phyloP scores from a whole-genome alignment of 2,113 vertebrate species.

The Xenopus tropicalis region UCB_Xtro_10.0 CM004447.2:21858001-21858500 shows the following conservation, averaged over 20 bases:
- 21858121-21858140: conserved; percentile 26
- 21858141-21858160: conserved; percentile 30
- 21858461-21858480: conserved; percentile 42
- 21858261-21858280: conserved; percentile 54
- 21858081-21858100: conserved; percentile 38
- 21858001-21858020: conserved; percentile 19
- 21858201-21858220: conserved; percentile 37
- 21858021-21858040: conserved; percentile 38
- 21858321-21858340: conserved; percentile 47
- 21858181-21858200: conserved; percentile 29
- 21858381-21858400: conserved; percentile 37
- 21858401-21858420: conserved; percentile 44
- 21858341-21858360: conserved; percentile 26
- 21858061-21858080: conserved; percentile 36
- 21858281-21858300: conserved; percentile 61
- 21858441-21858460: conserved; percentile 50
- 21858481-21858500: conserved; percentile 51
- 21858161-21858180: conserved; percentile 41
- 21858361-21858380: conserved; percentile 43
- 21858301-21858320: conserved; percentile 53
- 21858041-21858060: conserved; percentile 38
- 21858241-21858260: conserved; percentile 47
- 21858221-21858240: conserved; percentile 49
- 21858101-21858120: conserved; percentile 20
- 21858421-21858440: conserved; percentile 42